Percentiles rank a stretch among this genome's conserved stretches.
Conservation (phyloP, 2,888 invertebrate genomes). For the Stenoptilia bipunctidactyla region DNA sequence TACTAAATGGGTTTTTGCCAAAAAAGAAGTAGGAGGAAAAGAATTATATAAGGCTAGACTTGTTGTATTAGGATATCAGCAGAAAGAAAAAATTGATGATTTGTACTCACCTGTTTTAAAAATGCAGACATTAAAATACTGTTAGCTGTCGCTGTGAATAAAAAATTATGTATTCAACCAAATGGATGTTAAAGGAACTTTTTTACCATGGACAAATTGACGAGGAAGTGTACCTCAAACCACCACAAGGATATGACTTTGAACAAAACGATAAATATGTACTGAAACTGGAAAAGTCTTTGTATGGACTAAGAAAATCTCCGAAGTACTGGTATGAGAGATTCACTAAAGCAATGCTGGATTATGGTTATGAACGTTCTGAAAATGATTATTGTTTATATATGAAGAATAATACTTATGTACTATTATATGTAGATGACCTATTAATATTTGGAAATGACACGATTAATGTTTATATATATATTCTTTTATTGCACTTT, state of each 20-base stretch:
- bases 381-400: conserved; percentile 13
- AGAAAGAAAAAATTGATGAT: conserved; percentile 5
- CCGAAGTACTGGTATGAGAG: conserved; percentile 9
- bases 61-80: conserved; percentile 12
- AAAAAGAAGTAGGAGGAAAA: conserved; percentile 3
- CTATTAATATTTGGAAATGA: conserved; percentile 11
- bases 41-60: conserved; percentile 13
- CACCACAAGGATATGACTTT: conserved; percentile 7
- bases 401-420: conserved; percentile 7
- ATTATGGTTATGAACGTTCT: conserved; percentile 11
- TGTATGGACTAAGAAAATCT: conserved; percentile 13
- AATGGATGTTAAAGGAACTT: conserved; percentile 15
- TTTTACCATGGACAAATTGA: conserved; percentile 15
- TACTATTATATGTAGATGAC: conserved; percentile 17
- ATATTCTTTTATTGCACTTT: no score
- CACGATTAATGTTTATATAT: no score
- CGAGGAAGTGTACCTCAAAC: conserved; percentile 12
- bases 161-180: conserved; percentile 9
- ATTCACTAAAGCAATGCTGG: conserved; percentile 10
- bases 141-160: conserved; percentile 7
- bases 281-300: conserved; percentile 8
- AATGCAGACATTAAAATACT: conserved; percentile 4
- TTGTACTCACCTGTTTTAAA: conserved; percentile 8
- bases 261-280: conserved; percentile 6
- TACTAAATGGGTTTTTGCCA: conserved; percentile 13